Evolutionary conservation across 2,797 vertebrate genomes (phyloP).

Genomic region (Varecia variegata): DNA sequence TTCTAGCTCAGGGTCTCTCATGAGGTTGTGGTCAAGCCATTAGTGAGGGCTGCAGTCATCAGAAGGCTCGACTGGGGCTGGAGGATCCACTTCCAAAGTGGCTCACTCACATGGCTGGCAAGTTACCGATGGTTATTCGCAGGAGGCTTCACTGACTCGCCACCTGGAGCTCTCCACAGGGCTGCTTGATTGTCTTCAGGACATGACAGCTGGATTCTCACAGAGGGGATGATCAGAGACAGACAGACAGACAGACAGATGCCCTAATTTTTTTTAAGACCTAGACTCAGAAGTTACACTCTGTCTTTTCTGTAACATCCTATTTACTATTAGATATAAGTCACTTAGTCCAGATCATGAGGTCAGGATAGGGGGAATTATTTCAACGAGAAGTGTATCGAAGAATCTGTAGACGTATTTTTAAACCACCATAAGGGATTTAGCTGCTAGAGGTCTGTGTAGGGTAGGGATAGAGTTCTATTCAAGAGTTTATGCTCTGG

Average conservation of each 20-base stretch:
- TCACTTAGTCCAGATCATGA: neutral
- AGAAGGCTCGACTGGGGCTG: neutral
- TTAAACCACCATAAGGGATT: neutral
- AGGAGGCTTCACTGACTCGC: neutral
- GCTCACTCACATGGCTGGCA: neutral
- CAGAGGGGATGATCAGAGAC: neutral
- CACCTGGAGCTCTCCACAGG: neutral
- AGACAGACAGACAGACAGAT: neutral
- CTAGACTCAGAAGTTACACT: neutral
- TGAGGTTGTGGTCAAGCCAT: neutral
- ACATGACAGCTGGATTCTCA: neutral
- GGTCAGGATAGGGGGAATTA: neutral
- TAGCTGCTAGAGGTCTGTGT: neutral
- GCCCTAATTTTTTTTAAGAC: neutral
- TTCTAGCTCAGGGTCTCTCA: neutral
- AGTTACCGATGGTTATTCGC: too few species aligned
- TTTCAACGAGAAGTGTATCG: neutral
- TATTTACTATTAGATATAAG: neutral
- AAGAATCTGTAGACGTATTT: neutral
- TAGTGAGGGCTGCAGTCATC: neutral
- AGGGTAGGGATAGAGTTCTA: neutral
- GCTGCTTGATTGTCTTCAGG: neutral
- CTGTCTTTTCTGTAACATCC: neutral
- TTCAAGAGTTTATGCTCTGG: neutral
- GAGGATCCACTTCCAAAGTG: neutral